Evolutionary conservation across 2,797 vertebrate species (phyloP), one percentile per base, ranked within the genome.

Genomic region (Hippoglossus hippoglossus): DNA sequence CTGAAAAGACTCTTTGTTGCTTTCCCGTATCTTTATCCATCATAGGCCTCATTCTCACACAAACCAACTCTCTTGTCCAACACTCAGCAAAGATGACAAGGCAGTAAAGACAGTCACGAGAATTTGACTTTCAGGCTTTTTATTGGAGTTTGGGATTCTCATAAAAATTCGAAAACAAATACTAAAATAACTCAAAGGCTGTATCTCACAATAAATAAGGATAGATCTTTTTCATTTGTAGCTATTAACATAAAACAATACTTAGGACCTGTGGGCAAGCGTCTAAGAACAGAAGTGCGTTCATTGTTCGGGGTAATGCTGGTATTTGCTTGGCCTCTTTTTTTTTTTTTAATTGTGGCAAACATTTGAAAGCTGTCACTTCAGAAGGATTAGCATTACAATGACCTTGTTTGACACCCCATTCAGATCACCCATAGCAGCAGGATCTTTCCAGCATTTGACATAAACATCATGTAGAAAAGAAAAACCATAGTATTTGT

Each of bases 191-290:
- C 63, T 81, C 4, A 46, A 39, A 77, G 44, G 36, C 13, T 6
- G 9, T 21, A 59, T 80, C 34, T 75, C 19, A 68, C 73, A 94
- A 95, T 95, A 95, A 95, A 95, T 94, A 94, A 88, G 21, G 60
- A 84, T 82, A 86, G 52, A 77, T 79, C 28, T 73, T 80, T 39
- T 71, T 80, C 50, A 76, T 73, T 69, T 73, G 50, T 70, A 79
- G 53, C 65, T 83, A 81, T 83, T 39, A 82, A 79, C 75, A 85
- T 66, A 80, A 71, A 67, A 77, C 55, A 85, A 64, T 52, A 73
- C 41, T 26, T 22, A 69, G 61, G 73, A 84, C 26, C 24, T 80
- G 80, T 84, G 81, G 75, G 75, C 31, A 73, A 73, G 78, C 77
- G 10, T 84, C 84, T 87, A 82, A 47, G 16, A 83, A 88, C 71